Percentiles rank a stretch among this genome's conserved stretches.
Evolutionary conservation across 2,797 vertebrate genomes (phyloP).

Genomic region (Centropyge bicolor): DNA sequence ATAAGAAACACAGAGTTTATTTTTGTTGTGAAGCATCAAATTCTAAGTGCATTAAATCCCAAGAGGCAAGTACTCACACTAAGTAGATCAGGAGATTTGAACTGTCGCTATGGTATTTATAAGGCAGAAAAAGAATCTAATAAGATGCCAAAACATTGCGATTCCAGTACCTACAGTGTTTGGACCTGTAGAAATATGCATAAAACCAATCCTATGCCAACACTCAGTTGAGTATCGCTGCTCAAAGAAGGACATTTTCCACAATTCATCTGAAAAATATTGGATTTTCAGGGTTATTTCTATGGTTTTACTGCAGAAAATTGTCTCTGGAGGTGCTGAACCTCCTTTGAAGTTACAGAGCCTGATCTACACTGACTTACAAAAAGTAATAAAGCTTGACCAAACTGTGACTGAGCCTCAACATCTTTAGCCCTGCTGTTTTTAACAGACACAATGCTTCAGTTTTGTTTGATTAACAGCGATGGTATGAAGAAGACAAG

Average conservation of each 20-base stretch:
- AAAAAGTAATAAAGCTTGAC: neutral
- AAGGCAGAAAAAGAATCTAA: neutral
- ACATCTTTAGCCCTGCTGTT: neutral
- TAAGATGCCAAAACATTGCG: neutral
- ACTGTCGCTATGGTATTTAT: neutral
- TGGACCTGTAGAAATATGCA: neutral
- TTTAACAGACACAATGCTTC: neutral
- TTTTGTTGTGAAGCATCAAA: constrained; percentile 2
- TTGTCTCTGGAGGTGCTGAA: neutral
- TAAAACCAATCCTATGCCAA: neutral
- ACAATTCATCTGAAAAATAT: neutral
- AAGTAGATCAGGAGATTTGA: neutral
- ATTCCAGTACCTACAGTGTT: neutral
- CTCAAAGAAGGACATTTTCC: neutral
- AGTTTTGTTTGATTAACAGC: neutral
- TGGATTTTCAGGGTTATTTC: neutral
- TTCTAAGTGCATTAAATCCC: neutral
- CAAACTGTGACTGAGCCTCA: neutral
- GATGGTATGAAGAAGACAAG: neutral
- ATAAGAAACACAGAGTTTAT: neutral
- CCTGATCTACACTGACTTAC: neutral
- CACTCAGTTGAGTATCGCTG: neutral
- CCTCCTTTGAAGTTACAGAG: neutral
- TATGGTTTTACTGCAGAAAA: neutral
- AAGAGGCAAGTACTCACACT: neutral